These are phyloP conservation scores for Tenrec ecaudatus DNA, from an alignment of 2,113 vertebrate species.

Conservation along the genomic window DNA sequence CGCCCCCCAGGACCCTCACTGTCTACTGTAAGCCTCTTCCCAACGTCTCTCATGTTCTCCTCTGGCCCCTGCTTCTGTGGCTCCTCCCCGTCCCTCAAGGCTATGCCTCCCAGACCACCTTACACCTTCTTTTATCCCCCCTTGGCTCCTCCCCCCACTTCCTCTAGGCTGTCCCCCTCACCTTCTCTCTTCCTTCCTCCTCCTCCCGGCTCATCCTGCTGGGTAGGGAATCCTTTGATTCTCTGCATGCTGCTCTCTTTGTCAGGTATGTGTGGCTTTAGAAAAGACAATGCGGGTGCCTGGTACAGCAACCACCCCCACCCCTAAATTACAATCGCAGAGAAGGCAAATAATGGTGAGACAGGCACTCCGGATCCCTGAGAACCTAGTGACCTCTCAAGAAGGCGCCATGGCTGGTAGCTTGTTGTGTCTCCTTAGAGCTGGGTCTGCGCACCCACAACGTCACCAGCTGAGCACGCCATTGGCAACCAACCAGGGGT, in stretches of 20 bases:
- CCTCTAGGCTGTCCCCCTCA: neutral
- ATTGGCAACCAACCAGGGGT: no score
- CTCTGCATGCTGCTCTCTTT: neutral
- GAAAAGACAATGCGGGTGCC: neutral
- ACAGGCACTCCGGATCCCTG: neutral
- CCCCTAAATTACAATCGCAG: neutral
- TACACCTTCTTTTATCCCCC: no score
- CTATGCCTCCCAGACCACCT: neutral
- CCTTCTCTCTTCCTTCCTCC: neutral
- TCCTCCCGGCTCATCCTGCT: neutral
- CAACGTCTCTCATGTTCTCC: no score
- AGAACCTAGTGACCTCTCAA: neutral
- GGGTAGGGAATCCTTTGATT: neutral
- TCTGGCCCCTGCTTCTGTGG: neutral
- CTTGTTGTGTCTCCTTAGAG: neutral
- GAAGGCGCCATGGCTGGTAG: neutral
- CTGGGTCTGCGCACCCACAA: rapidly evolving
- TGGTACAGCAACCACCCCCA: neutral
- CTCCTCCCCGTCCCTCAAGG: no score
- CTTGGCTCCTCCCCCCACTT: rapidly evolving
- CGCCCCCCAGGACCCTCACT: conserved; percentile 21
- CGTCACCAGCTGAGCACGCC: no score
- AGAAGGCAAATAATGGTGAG: neutral
- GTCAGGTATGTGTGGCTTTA: neutral
- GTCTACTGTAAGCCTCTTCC: conserved; percentile 61